These are phyloP conservation scores for Turdus rufiventris DNA, from an alignment of 2,113 vertebrate genomes.

Conservation along the genomic window DNA sequence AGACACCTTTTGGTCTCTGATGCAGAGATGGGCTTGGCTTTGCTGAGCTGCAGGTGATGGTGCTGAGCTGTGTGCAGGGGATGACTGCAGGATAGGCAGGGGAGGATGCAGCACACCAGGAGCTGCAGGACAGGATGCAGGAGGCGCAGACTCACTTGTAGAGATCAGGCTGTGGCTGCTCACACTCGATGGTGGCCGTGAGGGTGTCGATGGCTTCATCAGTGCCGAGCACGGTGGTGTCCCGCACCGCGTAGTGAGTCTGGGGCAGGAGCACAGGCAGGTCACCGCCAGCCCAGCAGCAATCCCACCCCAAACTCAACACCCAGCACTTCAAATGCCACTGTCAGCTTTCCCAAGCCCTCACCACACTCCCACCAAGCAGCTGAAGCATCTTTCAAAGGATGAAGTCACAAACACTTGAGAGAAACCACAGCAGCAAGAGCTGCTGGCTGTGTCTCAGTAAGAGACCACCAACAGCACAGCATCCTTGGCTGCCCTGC, in stretches of 20 bases:
- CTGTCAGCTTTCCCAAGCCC: not conserved
- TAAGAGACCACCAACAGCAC: rapidly evolving
- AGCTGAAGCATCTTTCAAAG: not conserved
- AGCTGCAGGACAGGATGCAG: too few species aligned
- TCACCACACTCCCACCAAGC: rapidly evolving
- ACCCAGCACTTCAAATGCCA: not conserved
- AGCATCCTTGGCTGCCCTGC: not conserved
- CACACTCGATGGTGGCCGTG: conserved; percentile 90
- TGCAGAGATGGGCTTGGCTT: rapidly evolving
- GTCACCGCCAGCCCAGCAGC: not conserved
- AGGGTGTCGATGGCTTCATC: conserved; percentile 82
- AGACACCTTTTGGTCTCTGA: not conserved
- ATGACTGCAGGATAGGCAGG: not conserved
- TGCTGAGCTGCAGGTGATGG: rapidly evolving
- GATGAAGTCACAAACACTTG: not conserved
- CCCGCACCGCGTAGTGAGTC: conserved; percentile 92
- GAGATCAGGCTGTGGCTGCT: conserved; percentile 96
- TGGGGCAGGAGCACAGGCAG: conserved; percentile 43
- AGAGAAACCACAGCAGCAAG: rapidly evolving
- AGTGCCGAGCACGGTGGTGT: conserved; percentile 72
- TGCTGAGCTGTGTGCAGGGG: not conserved
- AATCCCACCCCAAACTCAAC: rapidly evolving
- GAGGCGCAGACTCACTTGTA: conserved; percentile 84
- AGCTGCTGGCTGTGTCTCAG: not conserved
- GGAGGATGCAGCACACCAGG: too few species aligned